Evolutionary conservation across 2,797 vertebrate genomes (phyloP), one percentile per base, ranked within the genome.

Genomic region (Kryptopterus vitreolus): DNA sequence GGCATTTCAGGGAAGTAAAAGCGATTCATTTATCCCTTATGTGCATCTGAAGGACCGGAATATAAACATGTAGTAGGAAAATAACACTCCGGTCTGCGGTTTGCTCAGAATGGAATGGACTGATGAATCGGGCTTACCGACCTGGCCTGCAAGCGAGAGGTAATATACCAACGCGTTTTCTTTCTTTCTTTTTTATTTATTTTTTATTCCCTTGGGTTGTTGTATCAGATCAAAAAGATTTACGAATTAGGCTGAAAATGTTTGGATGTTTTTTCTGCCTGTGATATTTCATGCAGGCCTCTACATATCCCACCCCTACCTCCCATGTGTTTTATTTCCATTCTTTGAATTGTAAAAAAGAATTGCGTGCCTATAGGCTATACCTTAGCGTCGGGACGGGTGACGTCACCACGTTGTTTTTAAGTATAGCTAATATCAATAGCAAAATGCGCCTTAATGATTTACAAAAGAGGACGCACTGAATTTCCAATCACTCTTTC

Each of bases 31-130:
- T n/a, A n/a, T n/a, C n/a, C n/a, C n/a, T n/a, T n/a, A n/a, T n/a
- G 46, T 43, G 55, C 59, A 66, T 29, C 24, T 66, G 72, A 24
- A 20, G 24, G 13, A 18, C 48, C 24, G 79, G 33, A 52, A n/a
- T 65, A 35, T 65, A 35, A 77, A 72, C 53, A 83, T 87, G 80
- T 78, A 76, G 69, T 48, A 29, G 4, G 50, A 35, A 57, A 50
- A 15, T 43, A 12, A 61, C 46, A 70, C 22, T 26, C 53, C 35
- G 35, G 4, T n/a, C 77, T 38, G 75, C 38, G 74, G 53, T n/a
- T 65, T 63, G 52, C 57, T 68, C 52, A 85, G 38, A 1, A 94
- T 94, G 93, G 92, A 94, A 89, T 92, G 92, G 92, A 91, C 87
- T 84, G 90, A 91, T 62, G 71, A 48, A 76, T 52, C 87, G 31